Evolutionary conservation across 2,113 vertebrate species (phyloP).

Genomic region (Gracilinanus agilis): DNA sequence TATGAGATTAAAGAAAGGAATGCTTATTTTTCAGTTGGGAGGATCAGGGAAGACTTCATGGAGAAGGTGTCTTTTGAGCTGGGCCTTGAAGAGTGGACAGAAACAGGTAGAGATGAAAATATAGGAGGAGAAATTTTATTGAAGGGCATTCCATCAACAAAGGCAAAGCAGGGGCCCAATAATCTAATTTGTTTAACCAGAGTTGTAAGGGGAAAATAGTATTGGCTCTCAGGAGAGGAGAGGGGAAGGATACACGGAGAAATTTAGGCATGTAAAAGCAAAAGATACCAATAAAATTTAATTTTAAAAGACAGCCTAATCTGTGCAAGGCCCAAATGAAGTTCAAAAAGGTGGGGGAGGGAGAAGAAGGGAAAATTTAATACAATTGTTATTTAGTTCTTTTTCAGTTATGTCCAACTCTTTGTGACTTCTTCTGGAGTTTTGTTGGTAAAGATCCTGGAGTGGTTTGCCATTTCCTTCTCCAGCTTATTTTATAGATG

Average conservation of each 20-base stretch:
- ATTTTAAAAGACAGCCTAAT: neutral
- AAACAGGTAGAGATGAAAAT: neutral
- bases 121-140: neutral
- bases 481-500: too few relatives aligned
- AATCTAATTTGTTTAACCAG: neutral
- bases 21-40: neutral
- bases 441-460: too few relatives aligned
- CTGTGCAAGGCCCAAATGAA: neutral
- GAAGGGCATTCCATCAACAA: neutral
- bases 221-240: neutral
- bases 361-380: neutral
- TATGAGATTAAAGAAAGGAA: neutral
- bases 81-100: neutral
- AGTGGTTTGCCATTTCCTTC: too few relatives aligned
- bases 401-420: too few relatives aligned
- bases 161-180: neutral
- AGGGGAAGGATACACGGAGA: neutral
- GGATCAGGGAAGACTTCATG: neutral
- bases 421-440: too few relatives aligned
- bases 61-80: neutral
- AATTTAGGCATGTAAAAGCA: neutral
- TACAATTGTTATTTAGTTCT: neutral
- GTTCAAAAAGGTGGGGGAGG: neutral
- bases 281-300: neutral
- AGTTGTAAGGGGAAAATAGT: neutral